Base-by-base conservation (phyloP, 2,888 invertebrate species). In the Cotesia congregata region DNA sequence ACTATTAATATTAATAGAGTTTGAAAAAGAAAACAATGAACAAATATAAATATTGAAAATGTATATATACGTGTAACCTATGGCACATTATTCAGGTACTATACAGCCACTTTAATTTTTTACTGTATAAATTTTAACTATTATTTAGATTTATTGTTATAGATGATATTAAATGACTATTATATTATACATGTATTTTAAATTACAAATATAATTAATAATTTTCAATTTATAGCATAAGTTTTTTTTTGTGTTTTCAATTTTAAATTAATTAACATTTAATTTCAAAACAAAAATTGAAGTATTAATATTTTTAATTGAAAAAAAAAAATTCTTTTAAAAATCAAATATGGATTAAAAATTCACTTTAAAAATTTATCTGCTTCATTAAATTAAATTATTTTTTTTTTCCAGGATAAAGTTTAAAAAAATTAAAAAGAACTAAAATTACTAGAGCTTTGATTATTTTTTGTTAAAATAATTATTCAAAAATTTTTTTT, bases 31-130 rank as follows among this genome's bases (percentile, higher is more conserved):
- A n/a, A n/a, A 71, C 15, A 5, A 30, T 50, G 20, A 65, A 74
- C 74, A 74, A 74, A 78, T 78, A 78, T 15, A 65, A 67, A 72
- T 72, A 74, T 20, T 30, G 30, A 68, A 75, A 72, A 39, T 17
- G 60, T 74, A 61, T 77, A 73, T 61, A 64, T 78, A 77, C 7
- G 12, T 12, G 12, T 50, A 50, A 50, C 12, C 50, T 50, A 50
- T 12, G 12, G 50, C 50, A 50, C 50, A 50, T 50, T 50, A 50
- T 50, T 9, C 9, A 50, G 9, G 50, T 67, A 69, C 70, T 70
- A 78, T 75, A 76, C 68, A 73, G 70, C 76, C 78, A 61, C 69
- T 38, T 62, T 73, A 73, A 59, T 61, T 67, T 41, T 75, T 76
- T 60, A 61, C 59, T 77, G 76, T 67, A 67, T 64, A 68, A 76